Conservation (phyloP, 2,888 invertebrate species). For the Leptinotarsa haldemani region DNA sequence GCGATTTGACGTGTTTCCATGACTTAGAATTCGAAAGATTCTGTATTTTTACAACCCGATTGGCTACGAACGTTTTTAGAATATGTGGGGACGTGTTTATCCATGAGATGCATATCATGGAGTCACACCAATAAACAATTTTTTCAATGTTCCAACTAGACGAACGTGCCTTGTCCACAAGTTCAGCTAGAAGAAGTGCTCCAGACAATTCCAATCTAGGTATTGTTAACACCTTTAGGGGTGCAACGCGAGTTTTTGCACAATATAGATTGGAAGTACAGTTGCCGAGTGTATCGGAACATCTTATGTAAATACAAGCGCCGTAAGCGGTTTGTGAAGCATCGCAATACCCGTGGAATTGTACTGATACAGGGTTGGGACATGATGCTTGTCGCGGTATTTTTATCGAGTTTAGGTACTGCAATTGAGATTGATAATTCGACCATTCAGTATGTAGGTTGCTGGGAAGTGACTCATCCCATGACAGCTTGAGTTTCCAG, state of each 20-base stretch:
- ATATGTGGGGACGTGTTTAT: conserved; percentile 23
- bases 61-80: conserved; percentile 30
- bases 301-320: neutral
- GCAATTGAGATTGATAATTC: conserved; percentile 26
- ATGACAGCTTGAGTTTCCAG: conserved; percentile 34
- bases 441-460: conserved; percentile 30
- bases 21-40: conserved; percentile 1
- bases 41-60: conserved; percentile 27
- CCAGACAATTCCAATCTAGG: conserved; percentile 36
- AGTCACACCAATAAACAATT: conserved; percentile 30
- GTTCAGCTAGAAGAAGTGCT: conserved; percentile 31
- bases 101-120: conserved; percentile 34
- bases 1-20: conserved; percentile 25
- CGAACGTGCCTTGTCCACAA: conserved; percentile 28
- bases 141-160: conserved; percentile 16
- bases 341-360: conserved; percentile 33
- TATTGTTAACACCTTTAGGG: conserved; percentile 34
- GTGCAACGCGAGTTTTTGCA: conserved; percentile 36
- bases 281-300: no score
- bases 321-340: conserved; percentile 25
- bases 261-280: conserved; percentile 29
- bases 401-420: conserved; percentile 22
- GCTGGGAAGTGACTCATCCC: no score
- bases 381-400: conserved; percentile 29
- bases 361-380: neutral